Base-by-base conservation (phyloP, 2,113 vertebrate genomes). In the Sialia sialis region DNA sequence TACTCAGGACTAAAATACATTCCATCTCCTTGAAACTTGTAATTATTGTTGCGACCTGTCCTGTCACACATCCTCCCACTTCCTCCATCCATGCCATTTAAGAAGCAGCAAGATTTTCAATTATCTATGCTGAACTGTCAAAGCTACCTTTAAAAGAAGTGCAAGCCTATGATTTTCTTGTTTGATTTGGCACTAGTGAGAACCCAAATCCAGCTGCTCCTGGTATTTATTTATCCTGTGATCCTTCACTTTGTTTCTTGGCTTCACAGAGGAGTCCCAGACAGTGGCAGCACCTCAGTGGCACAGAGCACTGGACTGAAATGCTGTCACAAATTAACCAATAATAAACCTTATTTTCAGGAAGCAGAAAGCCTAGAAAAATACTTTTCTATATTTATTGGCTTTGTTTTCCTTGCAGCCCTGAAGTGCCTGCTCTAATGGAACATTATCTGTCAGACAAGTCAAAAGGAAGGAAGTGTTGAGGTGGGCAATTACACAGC, bases 81-180 rank as follows among this genome's bases (percentile, higher is more conserved):
- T 93, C 92, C 94, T 88, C 97, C 96, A 96, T 95, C 97, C 95
- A 87, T 54, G 96, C 97, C 95, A 96, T 96, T 97, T 97, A 97
- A 59, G 76, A 96, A 96, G 94, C 43, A 9, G 97, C 86, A 94
- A 97, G 97, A 98, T 97, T 98, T 98, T 98, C 98, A 98, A 98
- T 98, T 98, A 98, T 96, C 98, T 97, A 32, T 43, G 76, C 96
- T 89, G 94, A 98, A 97, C 49, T 98, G 98, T 97, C 97, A 98
- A 95, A 97, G 97, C 95, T 97, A 98, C 98, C 97, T 98, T 97
- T 97, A 98, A 98, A 97, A 98, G 97, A 90, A 93, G 83, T 72
- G 79, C 54, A 43, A 90, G 90, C n/a, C 89, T 74, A 60, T 41
- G 60, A 75, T 86, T 90, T 93, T 76, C 68, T 90, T 94, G 86